A percentile compares a stretch with the other conserved stretches of the same genome.
phyloP scores from a whole-genome alignment of 1,140 invertebrate species.

The Drosophila tropicalis region DNA sequence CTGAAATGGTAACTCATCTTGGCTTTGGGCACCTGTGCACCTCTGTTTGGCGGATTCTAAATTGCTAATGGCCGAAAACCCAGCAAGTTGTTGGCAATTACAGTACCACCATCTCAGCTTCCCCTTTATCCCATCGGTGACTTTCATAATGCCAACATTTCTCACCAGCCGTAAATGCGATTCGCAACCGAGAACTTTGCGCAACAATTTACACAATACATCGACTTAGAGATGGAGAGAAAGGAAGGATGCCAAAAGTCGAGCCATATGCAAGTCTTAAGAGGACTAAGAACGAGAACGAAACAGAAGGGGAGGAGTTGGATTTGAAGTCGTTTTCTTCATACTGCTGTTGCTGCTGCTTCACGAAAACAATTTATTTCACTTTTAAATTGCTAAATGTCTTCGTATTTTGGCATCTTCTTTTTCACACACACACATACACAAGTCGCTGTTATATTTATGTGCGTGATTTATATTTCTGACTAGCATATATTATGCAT shows the following conservation, averaged over 20 bases:
- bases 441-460: constrained; percentile 43
- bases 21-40: constrained; percentile 40
- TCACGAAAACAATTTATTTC: constrained; percentile 63
- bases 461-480: constrained; percentile 52
- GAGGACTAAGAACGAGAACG: constrained; percentile 11
- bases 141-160: constrained; percentile 72
- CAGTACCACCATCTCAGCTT: constrained; percentile 22
- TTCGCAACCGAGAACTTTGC: constrained; percentile 27
- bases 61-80: constrained; percentile 64
- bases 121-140: neutral
- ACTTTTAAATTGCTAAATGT: constrained; percentile 72
- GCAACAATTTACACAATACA: constrained; percentile 70
- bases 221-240: constrained; percentile 19
- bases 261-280: constrained; percentile 48
- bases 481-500: constrained; percentile 40
- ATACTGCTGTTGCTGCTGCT: constrained; percentile 1
- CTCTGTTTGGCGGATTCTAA: constrained; percentile 48
- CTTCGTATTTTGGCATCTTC: constrained; percentile 46
- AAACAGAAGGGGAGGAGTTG: neutral
- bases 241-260: constrained; percentile 33
- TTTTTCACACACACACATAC: constrained; percentile 7
- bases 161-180: constrained; percentile 45
- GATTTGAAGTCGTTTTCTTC: neutral
- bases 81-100: constrained; percentile 24
- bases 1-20: constrained; percentile 22